phyloP scores from a whole-genome alignment of 2,888 invertebrate species.

The Ochropleura leucogaster region DNA sequence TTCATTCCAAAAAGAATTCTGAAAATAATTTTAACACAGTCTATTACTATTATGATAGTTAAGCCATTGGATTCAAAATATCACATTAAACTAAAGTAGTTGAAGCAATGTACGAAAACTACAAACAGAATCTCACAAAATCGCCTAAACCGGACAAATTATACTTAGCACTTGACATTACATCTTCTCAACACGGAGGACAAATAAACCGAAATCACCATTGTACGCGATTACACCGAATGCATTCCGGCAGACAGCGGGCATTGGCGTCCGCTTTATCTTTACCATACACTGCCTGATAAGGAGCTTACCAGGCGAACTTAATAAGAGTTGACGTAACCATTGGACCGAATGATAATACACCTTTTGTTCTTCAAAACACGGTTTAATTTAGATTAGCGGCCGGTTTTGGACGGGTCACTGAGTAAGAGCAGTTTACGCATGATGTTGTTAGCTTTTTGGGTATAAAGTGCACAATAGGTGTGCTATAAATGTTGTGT shows the following conservation, averaged over 20 bases:
- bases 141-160: constrained; percentile 22
- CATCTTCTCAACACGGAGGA: constrained; percentile 45
- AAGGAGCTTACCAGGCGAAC: constrained; percentile 87
- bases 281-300: constrained; percentile 88
- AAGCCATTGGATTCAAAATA: background rate
- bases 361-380: constrained; percentile 74
- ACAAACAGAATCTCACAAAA: constrained; percentile 30
- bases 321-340: constrained; percentile 85
- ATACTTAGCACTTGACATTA: constrained; percentile 40
- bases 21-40: background rate
- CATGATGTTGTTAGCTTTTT: constrained; percentile 77
- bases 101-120: constrained; percentile 20
- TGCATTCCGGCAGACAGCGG: constrained; percentile 81
- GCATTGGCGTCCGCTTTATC: constrained; percentile 87
- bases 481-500: constrained; percentile 71
- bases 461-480: constrained; percentile 76
- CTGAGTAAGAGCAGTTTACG: constrained; percentile 78
- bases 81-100: background rate
- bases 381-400: constrained; percentile 78
- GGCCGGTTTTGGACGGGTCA: constrained; percentile 66
- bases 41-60: background rate
- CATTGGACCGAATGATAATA: constrained; percentile 73
- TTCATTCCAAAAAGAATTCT: background rate
- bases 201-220: constrained; percentile 58
- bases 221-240: constrained; percentile 78